Conservation (phyloP, 2,113 vertebrate species). For the Ptyas mucosa region DNA sequence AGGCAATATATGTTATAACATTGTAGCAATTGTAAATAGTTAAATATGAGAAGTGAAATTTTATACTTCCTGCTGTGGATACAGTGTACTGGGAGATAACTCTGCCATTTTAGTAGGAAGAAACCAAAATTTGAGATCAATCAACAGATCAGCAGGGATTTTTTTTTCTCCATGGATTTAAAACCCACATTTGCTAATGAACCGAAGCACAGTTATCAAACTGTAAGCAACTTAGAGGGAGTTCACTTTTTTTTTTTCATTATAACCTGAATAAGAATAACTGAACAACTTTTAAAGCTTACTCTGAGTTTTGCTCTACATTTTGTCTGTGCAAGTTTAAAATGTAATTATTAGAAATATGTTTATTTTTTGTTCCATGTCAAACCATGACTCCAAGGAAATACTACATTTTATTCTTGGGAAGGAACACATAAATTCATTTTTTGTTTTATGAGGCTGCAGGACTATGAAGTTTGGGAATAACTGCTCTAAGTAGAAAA, state of each 20-base stretch:
- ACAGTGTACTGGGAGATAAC: neutral
- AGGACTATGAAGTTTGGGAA: neutral
- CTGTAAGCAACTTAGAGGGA: neutral
- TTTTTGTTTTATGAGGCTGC: neutral
- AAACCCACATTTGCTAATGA: neutral
- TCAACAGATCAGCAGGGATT: neutral
- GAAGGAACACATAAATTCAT: neutral
- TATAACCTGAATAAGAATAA: neutral
- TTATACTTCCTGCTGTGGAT: neutral
- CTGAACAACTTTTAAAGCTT: neutral
- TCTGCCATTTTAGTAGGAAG: neutral
- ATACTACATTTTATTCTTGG: neutral
- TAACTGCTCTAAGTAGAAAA: neutral
- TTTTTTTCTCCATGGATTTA: neutral
- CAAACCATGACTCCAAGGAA: neutral
- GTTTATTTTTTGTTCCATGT: neutral
- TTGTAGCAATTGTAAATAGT: neutral
- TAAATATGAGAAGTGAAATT: neutral
- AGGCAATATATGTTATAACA: neutral
- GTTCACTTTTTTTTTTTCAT: neutral
- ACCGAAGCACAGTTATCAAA: neutral
- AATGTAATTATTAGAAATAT: neutral
- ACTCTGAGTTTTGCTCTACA: neutral
- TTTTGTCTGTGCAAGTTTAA: neutral
- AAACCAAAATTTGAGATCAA: neutral